Percentiles rank a stretch among this genome's conserved stretches.
These are phyloP conservation scores for Oceanodroma leucorhoa DNA, from an alignment of 2,797 vertebrate species.

Conservation along the genomic window DNA sequence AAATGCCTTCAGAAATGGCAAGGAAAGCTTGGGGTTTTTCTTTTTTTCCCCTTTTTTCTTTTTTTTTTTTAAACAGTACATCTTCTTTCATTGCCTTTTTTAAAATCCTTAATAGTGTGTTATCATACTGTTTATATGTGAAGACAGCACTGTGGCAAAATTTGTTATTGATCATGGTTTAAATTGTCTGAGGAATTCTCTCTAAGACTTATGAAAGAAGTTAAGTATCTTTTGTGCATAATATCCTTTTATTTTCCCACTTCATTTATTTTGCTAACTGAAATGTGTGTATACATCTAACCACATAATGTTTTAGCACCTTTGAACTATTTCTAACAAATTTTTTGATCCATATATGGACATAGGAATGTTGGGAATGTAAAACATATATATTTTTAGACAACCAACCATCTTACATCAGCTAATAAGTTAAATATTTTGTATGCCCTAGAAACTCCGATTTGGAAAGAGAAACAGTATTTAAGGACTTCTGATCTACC, in stretches of 20 bases:
- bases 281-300: slow-evolving; percentile 38
- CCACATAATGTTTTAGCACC: slow-evolving; percentile 29
- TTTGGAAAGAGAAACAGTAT: neutral
- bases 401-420: neutral
- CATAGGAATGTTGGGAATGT: neutral
- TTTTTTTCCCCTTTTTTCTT: neutral
- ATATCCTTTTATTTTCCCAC: slow-evolving; percentile 60
- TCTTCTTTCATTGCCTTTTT: neutral
- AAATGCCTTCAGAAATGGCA: neutral
- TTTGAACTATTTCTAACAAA: slow-evolving; percentile 21
- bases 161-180: slow-evolving; percentile 62
- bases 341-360: slow-evolving; percentile 15
- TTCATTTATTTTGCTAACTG: slow-evolving; percentile 42
- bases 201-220: slow-evolving; percentile 56
- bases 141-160: slow-evolving; percentile 59
- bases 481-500: neutral
- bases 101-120: neutral
- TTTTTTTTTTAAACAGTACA: neutral
- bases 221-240: slow-evolving; percentile 56
- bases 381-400: neutral
- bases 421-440: slow-evolving; percentile 1
- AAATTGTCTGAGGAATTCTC: slow-evolving; percentile 67
- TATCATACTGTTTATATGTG: slow-evolving; percentile 28
- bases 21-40: neutral
- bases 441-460: neutral